Evolutionary conservation across 1,140 invertebrate genomes (phyloP).

Genomic region (Sitophilus oryzae): DNA sequence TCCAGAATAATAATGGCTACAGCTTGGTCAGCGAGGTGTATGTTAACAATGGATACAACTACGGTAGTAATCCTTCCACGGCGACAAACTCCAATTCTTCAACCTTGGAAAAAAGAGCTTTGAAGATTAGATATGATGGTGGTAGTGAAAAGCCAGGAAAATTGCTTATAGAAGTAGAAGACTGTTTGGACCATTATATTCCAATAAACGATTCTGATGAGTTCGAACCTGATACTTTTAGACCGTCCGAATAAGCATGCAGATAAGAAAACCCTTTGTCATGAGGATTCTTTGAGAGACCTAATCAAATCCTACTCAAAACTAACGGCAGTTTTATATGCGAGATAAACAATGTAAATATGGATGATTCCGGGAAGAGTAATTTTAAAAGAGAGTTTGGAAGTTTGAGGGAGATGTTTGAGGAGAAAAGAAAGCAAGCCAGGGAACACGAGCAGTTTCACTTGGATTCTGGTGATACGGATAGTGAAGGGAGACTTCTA

Average conservation of each 20-base stretch:
- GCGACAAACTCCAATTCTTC: constrained; percentile 60
- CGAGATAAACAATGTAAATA: constrained; percentile 29
- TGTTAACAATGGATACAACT: constrained; percentile 69
- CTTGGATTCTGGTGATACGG: constrained; percentile 29
- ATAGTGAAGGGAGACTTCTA: constrained; percentile 48
- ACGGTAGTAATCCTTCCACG: constrained; percentile 53
- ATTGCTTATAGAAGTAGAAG: constrained; percentile 72
- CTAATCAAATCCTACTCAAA: constrained; percentile 50
- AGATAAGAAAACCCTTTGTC: constrained; percentile 40
- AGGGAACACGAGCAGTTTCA: constrained; percentile 37
- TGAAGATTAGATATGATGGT: constrained; percentile 52
- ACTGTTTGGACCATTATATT: constrained; percentile 63
- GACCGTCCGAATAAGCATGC: constrained; percentile 61
- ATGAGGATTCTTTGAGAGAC: constrained; percentile 54
- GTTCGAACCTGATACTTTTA: constrained; percentile 77
- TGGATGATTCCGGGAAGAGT: constrained; percentile 10
- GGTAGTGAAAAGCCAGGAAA: constrained; percentile 60
- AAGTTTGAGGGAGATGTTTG: constrained; percentile 67
- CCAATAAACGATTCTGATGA: constrained; percentile 64
- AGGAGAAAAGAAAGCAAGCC: constrained; percentile 48
- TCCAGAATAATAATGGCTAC: constrained; percentile 51
- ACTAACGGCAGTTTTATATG: constrained; percentile 60
- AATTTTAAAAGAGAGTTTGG: constrained; percentile 51
- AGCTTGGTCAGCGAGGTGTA: constrained; percentile 71
- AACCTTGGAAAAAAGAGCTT: constrained; percentile 48